Conservation (phyloP, 1,140 invertebrate genomes). For the Drosophila kepulauana region DNA sequence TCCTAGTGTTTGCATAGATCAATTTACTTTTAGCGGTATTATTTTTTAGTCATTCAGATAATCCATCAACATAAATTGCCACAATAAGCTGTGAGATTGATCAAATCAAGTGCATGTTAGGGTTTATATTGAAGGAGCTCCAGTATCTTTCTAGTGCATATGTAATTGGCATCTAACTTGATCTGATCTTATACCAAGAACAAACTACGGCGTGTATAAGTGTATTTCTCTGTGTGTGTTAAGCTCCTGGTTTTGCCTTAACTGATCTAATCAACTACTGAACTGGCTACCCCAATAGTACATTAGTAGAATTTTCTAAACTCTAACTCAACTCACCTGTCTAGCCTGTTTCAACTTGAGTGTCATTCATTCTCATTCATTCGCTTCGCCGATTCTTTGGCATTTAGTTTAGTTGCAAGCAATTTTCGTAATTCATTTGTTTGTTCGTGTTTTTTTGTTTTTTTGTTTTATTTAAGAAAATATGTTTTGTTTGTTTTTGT, state of each 20-base stretch:
- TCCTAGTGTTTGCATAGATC: background rate
- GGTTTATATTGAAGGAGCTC: background rate
- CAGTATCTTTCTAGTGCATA: constrained; percentile 23
- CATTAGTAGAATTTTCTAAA: constrained; percentile 20
- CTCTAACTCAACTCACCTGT: constrained; percentile 49
- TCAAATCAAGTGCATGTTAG: constrained; percentile 7
- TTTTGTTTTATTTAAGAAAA: constrained; percentile 46
- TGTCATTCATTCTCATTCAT: constrained; percentile 23
- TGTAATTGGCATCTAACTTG: constrained; percentile 8
- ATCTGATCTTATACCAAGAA: constrained; percentile 6
- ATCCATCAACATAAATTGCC: constrained; percentile 15
- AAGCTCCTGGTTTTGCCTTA: constrained; percentile 14
- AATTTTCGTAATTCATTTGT: constrained; percentile 5
- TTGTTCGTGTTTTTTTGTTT: constrained; percentile 5
- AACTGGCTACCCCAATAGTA: constrained; percentile 4
- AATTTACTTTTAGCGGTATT: background rate
- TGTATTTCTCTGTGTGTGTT: constrained; percentile 1
- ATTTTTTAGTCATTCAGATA: background rate
- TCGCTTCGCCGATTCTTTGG: constrained; percentile 44
- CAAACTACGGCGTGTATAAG: constrained; percentile 3
- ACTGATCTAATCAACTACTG: constrained; percentile 21
- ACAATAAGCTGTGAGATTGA: constrained; percentile 16
- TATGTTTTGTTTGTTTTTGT: constrained; percentile 46
- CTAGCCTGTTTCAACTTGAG: constrained; percentile 6
- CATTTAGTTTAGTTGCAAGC: constrained; percentile 45